These are phyloP conservation scores for Monopterus albus DNA, from an alignment of 2,113 vertebrate species.

Conservation along the genomic window DNA sequence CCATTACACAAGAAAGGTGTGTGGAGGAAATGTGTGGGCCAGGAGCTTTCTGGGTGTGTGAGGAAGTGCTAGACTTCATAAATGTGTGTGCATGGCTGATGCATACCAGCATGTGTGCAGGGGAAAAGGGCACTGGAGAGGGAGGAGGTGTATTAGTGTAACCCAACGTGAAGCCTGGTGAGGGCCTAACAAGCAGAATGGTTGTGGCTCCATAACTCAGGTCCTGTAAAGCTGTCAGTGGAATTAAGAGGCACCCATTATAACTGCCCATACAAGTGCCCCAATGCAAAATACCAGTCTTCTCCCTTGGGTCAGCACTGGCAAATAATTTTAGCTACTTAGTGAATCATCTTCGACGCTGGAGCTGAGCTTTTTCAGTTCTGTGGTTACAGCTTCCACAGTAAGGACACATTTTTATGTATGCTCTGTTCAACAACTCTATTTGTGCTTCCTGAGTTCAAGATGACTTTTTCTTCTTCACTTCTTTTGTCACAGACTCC, in stretches of 20 bases:
- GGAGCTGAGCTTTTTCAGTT: conserved; percentile 36
- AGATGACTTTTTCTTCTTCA: background rate
- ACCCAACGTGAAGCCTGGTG: conserved; percentile 69
- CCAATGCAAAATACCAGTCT: conserved; percentile 75
- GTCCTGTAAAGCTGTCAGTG: conserved; percentile 81
- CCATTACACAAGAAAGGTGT: conserved; percentile 52
- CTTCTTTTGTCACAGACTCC: conserved; percentile 10
- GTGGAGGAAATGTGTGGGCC: conserved; percentile 45
- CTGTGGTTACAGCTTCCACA: conserved; percentile 34
- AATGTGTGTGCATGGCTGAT: conserved; percentile 35
- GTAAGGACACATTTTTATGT: conserved; percentile 26
- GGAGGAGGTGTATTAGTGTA: conserved; percentile 69
- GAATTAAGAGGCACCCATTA: conserved; percentile 85
- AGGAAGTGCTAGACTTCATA: conserved; percentile 17
- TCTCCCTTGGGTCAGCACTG: conserved; percentile 63
- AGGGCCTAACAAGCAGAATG: conserved; percentile 73
- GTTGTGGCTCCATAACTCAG: conserved; percentile 78
- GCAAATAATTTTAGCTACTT: conserved; percentile 81
- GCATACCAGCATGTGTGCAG: conserved; percentile 25
- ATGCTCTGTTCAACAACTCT: conserved; percentile 12
- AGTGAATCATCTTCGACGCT: conserved; percentile 80
- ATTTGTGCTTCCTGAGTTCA: conserved; percentile 17
- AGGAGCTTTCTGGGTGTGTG: conserved; percentile 25
- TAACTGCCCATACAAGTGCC: conserved; percentile 76
- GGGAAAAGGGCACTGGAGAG: conserved; percentile 31